Evolutionary conservation across 2,797 vertebrate genomes (phyloP), one percentile per base, ranked within the genome.

Genomic region (Serranus cabrilla): DNA sequence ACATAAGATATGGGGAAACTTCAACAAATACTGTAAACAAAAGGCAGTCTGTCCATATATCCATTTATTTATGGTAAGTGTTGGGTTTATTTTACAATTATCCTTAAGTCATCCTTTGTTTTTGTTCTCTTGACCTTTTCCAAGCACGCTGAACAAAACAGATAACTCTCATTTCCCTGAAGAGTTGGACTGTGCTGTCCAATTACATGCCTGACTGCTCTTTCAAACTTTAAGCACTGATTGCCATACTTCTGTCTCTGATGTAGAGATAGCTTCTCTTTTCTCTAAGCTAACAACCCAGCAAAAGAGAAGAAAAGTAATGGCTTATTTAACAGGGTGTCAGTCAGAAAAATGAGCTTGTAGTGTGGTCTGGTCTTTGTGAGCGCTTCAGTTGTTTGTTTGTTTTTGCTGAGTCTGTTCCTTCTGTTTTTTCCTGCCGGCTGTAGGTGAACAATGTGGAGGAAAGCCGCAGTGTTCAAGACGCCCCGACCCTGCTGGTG

Each of bases 371-470:
- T 62, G 51, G 39, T 1, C 51, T 81, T 81, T 76, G 63, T 74
- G 64, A 64, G 54, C 8, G 51, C 56, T 60, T 1, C 5, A 23
- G 18, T 56, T 75, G 84, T 89, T 88, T 91, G 86, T 89, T 89
- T 87, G 69, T 79, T 23, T 84, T 86, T 82, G 72, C 80, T 91
- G 76, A 91, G 0, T 27, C 10, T 59, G 39, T 81, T 89, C 78
- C 70, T 39, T 69, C n/a, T 82, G 73, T 80, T 81, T 76, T 78
- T 87, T 86, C 84, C 78, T 79, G 76, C 43, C 74, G 56, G 80
- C 75, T 80, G 56, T 81, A 96, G 97, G 97, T 98, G 86, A 97
- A 98, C 94, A 96, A 96, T 67, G 95, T 97, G 72, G 94, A 96
- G 5, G 95, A 94, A 21, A 93, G 85, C 56, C 86, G 66, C 65